Evolutionary conservation across 64 coral and sea anemone genomes (phyloP), one percentile per base, ranked within the genome.

Genomic region (Stichodactyla helianthus): DNA sequence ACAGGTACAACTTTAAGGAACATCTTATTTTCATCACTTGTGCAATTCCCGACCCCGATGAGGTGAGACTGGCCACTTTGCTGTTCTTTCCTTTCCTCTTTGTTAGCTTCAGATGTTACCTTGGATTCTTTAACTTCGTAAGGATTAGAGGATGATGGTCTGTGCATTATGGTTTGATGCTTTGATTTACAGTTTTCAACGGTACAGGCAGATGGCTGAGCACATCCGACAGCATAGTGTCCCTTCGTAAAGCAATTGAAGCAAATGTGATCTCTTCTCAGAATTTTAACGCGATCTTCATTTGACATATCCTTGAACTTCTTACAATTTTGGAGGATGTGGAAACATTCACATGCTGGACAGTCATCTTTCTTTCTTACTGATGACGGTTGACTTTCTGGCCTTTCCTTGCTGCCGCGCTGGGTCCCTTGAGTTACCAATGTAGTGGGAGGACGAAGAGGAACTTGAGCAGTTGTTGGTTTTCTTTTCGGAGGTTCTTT

Each of bases 261-360:
- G 61, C 61, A 64, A 20, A 64, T 64, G 16, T 64, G 61, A 64
- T 64, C 61, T 20, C 28, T 78, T 78, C 76, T 78, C 76, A 78
- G 28, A 23, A 78, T 78, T 10, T 51, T 51, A 17, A 78, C 76
- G 2, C 76, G 25, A 44, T 78, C 76, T 28, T 78, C 76, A 20
- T 78, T 78, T 78, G 76, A 78, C 76, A 78, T 78, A 78, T 78
- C 76, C 35, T 78, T 78, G 44, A 78, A 78, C 76, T 78, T 78
- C 25, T 44, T 44, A 20, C 76, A 78, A 13, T 51, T 78, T 78
- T 78, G 76, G 61, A 78, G 76, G 23, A 12, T 78, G 76, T 78
- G 76, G 8, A 17, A 51, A 44, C 5, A 20, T 10, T 77, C 44
- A 51, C 74, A 77, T 7, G 74, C 74, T 27, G 74, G 74, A 63